phyloP scores from a whole-genome alignment of 2,113 vertebrate genomes.

The Psettodes erumei region DNA sequence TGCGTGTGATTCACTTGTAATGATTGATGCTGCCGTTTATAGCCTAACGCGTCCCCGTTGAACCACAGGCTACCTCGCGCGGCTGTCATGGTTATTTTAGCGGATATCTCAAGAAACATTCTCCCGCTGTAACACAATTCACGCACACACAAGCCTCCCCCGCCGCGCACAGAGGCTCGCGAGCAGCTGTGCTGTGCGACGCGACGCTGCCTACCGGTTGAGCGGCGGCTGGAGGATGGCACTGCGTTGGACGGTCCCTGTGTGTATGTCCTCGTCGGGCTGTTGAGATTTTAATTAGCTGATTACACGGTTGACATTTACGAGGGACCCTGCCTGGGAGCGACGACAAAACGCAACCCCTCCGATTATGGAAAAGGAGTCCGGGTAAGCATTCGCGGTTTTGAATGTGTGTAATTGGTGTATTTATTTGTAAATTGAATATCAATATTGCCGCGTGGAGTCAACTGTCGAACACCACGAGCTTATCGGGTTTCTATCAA shows the following conservation, averaged over 20 bases:
- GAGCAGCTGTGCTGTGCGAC: conserved; percentile 34
- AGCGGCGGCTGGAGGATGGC: conserved; percentile 61
- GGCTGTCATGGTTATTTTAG: conserved; percentile 29
- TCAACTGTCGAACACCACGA: background rate
- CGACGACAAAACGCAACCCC: conserved; percentile 24
- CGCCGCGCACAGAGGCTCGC: conserved; percentile 12
- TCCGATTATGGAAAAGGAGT: conserved; percentile 69
- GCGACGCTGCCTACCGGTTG: conserved; percentile 37
- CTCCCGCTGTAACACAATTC: background rate
- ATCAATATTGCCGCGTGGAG: background rate
- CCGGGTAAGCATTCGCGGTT: conserved; percentile 66
- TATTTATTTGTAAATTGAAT: conserved; percentile 11
- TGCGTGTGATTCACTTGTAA: conserved; percentile 40
- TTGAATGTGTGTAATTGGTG: conserved; percentile 18
- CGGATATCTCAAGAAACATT: background rate
- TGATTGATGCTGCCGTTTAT: conserved; percentile 51
- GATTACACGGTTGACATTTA: conserved; percentile 38
- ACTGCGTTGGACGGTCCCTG: conserved; percentile 45
- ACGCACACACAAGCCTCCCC: background rate
- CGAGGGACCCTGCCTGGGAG: conserved; percentile 15
- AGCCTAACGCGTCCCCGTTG: conserved; percentile 8
- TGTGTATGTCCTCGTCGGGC: conserved; percentile 46
- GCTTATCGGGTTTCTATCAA: conserved; percentile 5
- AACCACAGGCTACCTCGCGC: conserved; percentile 7
- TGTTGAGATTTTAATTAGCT: conserved; percentile 66